Evolutionary conservation across 2,113 vertebrate species (phyloP).

Genomic region (Mobula birostris): DNA sequence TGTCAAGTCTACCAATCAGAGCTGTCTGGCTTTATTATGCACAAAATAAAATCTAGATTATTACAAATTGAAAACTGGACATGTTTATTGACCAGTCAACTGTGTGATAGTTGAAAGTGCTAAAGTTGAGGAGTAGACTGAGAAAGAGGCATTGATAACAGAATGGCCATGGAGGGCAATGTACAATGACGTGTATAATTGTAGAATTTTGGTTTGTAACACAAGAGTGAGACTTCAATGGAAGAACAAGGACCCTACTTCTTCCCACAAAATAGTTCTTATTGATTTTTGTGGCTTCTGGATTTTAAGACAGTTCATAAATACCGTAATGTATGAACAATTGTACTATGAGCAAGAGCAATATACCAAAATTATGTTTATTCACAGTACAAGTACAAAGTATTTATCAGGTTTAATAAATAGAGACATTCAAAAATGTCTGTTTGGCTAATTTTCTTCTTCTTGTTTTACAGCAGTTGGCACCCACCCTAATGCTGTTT

Average conservation of each 20-base stretch:
- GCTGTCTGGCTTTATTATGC: neutral
- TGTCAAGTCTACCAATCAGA: neutral
- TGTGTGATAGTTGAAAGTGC: neutral
- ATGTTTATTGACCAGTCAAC: neutral
- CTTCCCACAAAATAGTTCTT: neutral
- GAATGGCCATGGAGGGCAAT: neutral
- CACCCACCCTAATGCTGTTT: too few relatives aligned
- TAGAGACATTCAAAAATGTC: neutral
- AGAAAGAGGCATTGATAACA: neutral
- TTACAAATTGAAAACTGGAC: conserved; percentile 22
- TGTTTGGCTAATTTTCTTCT: neutral
- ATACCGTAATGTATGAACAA: neutral
- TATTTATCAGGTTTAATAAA: neutral
- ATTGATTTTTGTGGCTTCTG: neutral
- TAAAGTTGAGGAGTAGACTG: neutral
- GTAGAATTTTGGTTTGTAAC: neutral
- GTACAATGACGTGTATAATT: neutral
- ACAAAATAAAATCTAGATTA: neutral
- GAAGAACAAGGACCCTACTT: neutral
- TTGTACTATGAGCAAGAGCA: neutral
- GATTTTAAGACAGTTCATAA: neutral
- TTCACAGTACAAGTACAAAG: too few relatives aligned
- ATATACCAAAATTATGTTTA: neutral
- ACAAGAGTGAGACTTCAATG: neutral
- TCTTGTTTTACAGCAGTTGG: too few relatives aligned